A percentile compares a stretch with the other conserved stretches of the same genome.
These are phyloP conservation scores for Odontamblyopus rebecca DNA, from an alignment of 2,797 vertebrate species.

Conservation along the genomic window DNA sequence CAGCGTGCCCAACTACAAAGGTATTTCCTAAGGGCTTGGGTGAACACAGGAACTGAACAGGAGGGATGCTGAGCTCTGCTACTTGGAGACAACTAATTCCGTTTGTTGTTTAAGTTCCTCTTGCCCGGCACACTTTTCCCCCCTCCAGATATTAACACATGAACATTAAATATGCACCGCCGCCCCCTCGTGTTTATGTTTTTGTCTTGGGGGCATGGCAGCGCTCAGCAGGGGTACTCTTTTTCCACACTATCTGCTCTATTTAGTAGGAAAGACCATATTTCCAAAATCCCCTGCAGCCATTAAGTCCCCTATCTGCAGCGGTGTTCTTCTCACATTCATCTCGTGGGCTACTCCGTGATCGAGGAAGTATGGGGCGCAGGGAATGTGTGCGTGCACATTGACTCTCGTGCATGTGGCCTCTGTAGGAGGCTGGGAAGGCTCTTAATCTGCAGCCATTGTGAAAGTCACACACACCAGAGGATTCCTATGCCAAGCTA, in stretches of 20 bases:
- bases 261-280: constrained; percentile 21
- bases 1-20: constrained; percentile 71
- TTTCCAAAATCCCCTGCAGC: constrained; percentile 21
- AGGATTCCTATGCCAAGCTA: constrained; percentile 57
- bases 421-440: constrained; percentile 59
- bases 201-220: constrained; percentile 55
- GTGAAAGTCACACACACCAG: constrained; percentile 59
- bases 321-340: constrained; percentile 23
- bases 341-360: constrained; percentile 28
- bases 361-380: constrained; percentile 10
- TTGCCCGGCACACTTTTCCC: constrained; percentile 41
- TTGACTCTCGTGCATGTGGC: not conserved
- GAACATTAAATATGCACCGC: constrained; percentile 71
- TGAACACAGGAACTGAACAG: constrained; percentile 47
- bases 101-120: constrained; percentile 61
- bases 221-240: constrained; percentile 25
- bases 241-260: constrained; percentile 21
- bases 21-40: constrained; percentile 64
- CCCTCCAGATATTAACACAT: constrained; percentile 66
- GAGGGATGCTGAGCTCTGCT: constrained; percentile 55
- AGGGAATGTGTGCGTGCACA: constrained; percentile 6
- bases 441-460: constrained; percentile 62
- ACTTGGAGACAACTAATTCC: constrained; percentile 61
- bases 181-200: constrained; percentile 62
- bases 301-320: constrained; percentile 23